Conservation (phyloP, 2,113 vertebrate genomes). For the Numida meleagris region DNA sequence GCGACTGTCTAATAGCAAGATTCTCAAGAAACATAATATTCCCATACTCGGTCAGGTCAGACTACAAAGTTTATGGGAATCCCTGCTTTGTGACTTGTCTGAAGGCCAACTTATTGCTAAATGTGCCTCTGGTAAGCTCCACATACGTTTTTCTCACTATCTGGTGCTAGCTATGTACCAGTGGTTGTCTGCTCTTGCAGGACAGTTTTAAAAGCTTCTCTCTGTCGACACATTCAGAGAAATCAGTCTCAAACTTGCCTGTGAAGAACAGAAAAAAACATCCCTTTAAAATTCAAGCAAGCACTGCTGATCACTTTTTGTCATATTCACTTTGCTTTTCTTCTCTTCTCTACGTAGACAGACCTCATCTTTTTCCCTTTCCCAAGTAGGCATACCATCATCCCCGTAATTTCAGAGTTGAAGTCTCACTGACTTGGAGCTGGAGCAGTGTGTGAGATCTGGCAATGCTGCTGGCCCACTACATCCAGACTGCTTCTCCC, state of each 20-base stretch:
- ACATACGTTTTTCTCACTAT: neutral
- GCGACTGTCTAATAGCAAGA: neutral
- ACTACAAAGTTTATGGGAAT: neutral
- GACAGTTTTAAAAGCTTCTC: neutral
- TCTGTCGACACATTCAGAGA: neutral
- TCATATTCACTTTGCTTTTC: neutral
- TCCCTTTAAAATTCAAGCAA: neutral
- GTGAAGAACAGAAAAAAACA: neutral
- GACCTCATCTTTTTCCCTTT: neutral
- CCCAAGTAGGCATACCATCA: neutral
- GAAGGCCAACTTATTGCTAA: neutral
- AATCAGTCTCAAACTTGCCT: neutral
- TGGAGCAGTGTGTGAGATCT: neutral
- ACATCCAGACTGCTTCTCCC: neutral
- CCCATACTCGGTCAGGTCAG: neutral
- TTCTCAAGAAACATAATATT: neutral
- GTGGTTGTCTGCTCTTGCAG: neutral
- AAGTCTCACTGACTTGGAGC: neutral
- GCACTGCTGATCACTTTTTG: neutral
- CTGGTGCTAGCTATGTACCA: neutral
- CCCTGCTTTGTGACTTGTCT: neutral
- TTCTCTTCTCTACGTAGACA: neutral
- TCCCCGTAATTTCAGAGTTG: neutral
- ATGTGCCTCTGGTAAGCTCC: neutral
- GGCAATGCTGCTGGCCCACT: neutral